Base-by-base conservation (phyloP, 2,888 invertebrate species). In the Drosophila monieri region DNA sequence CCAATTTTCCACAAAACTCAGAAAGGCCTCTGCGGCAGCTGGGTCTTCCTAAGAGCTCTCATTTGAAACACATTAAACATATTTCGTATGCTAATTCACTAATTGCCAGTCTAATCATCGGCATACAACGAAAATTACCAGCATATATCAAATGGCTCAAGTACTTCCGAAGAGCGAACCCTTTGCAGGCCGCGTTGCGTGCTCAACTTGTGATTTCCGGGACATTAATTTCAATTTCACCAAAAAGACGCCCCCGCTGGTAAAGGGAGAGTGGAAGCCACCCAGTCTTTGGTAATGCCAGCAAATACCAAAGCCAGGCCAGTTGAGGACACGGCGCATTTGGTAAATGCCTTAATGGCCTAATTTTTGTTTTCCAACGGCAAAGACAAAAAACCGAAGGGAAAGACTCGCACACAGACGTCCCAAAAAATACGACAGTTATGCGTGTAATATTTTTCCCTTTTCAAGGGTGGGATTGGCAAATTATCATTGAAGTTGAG, bases 171-270 rank as follows among this genome's bases (percentile, higher is more conserved):
- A 37, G 53, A 59, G 62, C 52, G 74, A 86, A 88, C 85, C 85
- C 85, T 88, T 88, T 80, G 44, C 80, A 68, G 52, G 57, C 39
- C 53, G 73, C 70, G 60, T 83, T 80, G 83, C 86, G 87, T 80
- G 84, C 69, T 88, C 78, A 88, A 88, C 87, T 85, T 88, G 88
- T 89, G 88, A 88, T 89, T 88, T 88, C 89, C 88, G 89, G 77
- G 78, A 89, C 88, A 88, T 88, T 88, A 89, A 89, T 87, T 89
- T 89, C 86, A 85, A 83, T 83, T 83, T 85, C 86, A 81, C 76
- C 75, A 72, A 76, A 73, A 73, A 68, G 68, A 76, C 61, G 54
- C 53, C 60, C 23, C 44, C 48, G 12, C 53, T 44, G 12, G 6
- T 0, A 23, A 23, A 23, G 25, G 5, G 35, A n/a, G 35, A 3